Evolutionary conservation across 2,888 invertebrate species (phyloP).

Genomic region (Pollenia amentaria): DNA sequence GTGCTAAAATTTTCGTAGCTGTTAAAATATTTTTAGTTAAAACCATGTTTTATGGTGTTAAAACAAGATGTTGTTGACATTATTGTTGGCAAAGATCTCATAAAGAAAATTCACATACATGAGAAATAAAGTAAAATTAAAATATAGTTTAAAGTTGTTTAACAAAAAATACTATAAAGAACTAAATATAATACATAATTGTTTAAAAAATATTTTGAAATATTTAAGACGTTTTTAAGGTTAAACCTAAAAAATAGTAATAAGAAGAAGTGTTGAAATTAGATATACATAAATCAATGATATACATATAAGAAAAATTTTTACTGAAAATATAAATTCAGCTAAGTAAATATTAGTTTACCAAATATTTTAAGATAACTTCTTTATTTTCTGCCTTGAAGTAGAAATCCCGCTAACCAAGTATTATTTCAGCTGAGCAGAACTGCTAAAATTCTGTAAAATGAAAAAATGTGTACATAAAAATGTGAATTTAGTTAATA

Average conservation of each 20-base stretch:
- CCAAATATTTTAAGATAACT: not conserved
- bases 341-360: not conserved
- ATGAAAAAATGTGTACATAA: too few relatives aligned
- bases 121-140: slow-evolving; percentile 25
- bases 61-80: slow-evolving; percentile 73
- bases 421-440: not conserved
- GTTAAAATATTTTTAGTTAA: slow-evolving; percentile 50
- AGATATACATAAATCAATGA: too few relatives aligned
- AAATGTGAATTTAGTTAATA: too few relatives aligned
- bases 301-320: too few relatives aligned
- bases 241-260: not conserved
- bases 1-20: slow-evolving; percentile 22
- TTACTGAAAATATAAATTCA: not conserved
- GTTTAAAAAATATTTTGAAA: too few relatives aligned
- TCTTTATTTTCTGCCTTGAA: not conserved
- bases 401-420: not conserved
- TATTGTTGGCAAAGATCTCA: slow-evolving; percentile 43
- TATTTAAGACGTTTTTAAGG: not conserved
- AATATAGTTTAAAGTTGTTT: slow-evolving; percentile 19
- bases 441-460: not conserved
- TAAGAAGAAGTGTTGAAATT: too few relatives aligned
- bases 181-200: too few relatives aligned
- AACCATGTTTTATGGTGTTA: slow-evolving; percentile 73
- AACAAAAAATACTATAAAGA: not conserved
- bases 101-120: slow-evolving; percentile 31